These are phyloP conservation scores for Nothoprocta perdicaria DNA, from an alignment of 2,113 vertebrate species.

Conservation along the genomic window DNA sequence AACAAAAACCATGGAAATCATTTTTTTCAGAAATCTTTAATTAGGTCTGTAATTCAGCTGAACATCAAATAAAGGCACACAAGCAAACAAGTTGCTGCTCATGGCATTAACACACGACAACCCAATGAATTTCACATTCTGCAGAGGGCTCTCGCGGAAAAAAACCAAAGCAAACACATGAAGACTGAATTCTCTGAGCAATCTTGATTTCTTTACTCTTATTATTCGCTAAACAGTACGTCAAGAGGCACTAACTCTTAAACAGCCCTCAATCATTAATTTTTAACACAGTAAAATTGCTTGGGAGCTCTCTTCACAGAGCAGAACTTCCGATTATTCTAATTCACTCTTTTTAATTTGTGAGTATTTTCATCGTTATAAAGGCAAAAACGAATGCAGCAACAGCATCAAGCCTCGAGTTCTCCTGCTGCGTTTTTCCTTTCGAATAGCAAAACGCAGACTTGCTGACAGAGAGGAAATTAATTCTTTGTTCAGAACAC, in stretches of 20 bases:
- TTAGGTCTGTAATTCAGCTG: not conserved
- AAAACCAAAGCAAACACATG: slow-evolving; percentile 26
- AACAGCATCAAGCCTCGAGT: not conserved
- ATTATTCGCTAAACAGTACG: not conserved
- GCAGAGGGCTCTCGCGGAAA: not conserved
- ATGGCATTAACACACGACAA: not conserved
- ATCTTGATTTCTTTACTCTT: not conserved
- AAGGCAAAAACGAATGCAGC: not conserved
- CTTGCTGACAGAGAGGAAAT: not conserved
- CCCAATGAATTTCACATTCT: slow-evolving; percentile 7
- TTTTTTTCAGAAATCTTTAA: not conserved
- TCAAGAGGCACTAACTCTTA: not conserved
- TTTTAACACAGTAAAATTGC: not conserved
- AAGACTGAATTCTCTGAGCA: not conserved
- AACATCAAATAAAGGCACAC: not conserved
- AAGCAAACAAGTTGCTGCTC: not conserved
- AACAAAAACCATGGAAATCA: not conserved
- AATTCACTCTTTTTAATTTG: not conserved
- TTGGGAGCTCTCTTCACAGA: not conserved
- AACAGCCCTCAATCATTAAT: not conserved
- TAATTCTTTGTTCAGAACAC: not conserved
- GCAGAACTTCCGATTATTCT: not conserved
- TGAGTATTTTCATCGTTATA: not conserved
- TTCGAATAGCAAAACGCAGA: not conserved
- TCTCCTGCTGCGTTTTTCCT: not conserved